phyloP scores from a whole-genome alignment of 2,113 vertebrate genomes.

The Bubalus kerabau region DNA sequence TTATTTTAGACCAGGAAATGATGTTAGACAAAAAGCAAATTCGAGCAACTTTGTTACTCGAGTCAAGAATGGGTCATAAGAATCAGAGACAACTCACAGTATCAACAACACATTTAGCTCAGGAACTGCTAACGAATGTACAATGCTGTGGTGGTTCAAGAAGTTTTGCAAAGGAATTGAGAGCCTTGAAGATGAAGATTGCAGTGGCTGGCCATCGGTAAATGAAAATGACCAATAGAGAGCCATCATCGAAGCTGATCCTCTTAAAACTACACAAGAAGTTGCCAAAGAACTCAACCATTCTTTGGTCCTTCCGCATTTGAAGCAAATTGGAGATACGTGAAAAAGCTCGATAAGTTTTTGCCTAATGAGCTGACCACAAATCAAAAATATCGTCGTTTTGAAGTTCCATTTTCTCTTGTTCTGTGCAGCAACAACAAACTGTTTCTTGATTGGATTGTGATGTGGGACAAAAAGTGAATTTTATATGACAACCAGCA shows the following conservation, averaged over 20 bases:
- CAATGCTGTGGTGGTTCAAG: not conserved
- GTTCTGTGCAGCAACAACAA: not conserved
- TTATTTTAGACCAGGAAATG: not conserved
- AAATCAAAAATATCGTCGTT: not conserved
- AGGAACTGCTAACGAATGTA: not conserved
- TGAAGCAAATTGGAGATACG: not conserved
- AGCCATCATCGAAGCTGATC: not conserved
- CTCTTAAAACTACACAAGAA: not conserved
- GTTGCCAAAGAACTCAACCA: not conserved
- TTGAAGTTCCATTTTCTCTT: not conserved
- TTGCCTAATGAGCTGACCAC: not conserved
- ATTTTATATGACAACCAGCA: not conserved
- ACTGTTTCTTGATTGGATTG: not conserved
- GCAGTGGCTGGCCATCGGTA: not conserved
- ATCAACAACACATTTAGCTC: not conserved
- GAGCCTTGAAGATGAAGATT: not conserved
- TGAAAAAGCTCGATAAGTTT: not conserved
- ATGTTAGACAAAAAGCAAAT: not conserved
- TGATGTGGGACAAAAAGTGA: not conserved
- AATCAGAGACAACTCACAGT: not conserved
- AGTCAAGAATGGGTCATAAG: not conserved
- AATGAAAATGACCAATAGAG: not conserved
- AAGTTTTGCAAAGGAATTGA: not conserved
- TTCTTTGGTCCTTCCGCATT: not conserved
- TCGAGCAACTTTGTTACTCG: rapidly evolving